Evolutionary conservation across 2,888 invertebrate species (phyloP), one percentile per base, ranked within the genome.

Genomic region (Heliconius aoede): DNA sequence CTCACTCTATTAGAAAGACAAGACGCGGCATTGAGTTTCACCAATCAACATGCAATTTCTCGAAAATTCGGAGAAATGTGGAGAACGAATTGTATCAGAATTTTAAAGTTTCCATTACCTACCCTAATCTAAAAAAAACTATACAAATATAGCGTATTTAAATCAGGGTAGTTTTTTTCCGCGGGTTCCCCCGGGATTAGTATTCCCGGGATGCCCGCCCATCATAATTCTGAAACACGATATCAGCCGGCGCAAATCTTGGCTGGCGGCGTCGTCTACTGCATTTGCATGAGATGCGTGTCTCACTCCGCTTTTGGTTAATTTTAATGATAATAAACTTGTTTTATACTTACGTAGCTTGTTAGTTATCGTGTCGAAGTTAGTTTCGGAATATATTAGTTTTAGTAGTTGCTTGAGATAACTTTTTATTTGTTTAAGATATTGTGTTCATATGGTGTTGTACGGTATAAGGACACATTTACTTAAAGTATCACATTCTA

Each of bases 191-290:
- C 83, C 60, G 84, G 85, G 84, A 87, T 91, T 89, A 89, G 88
- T 90, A 90, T 90, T 91, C 90, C 87, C 87, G 78, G 78, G 82
- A 84, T 85, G 85, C 83, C 76, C 76, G 77, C 82, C 87, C 86
- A 88, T 90, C 87, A 89, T 90, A 90, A 89, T 88, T 87, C 85
- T 84, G 84, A 86, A 88, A 89, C 86, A 87, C 84, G 87, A 86
- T 87, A 89, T 86, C 88, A 88, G 85, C 84, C 83, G 81, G 86
- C 86, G 85, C 90, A 89, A 89, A 89, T 90, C 90, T 89, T 87
- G 82, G 86, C 84, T 84, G 82, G 85, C 81, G 85, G 87, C 84
- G 84, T 55, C 86, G 86, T 46, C 85, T 82, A 85, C 78, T 83
- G 81, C 84, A 86, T 85, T 80, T 85, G 81, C 81, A 81, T 76